Evolutionary conservation across 2,113 vertebrate species (phyloP).

Genomic region (Thamnaconus septentrionalis): DNA sequence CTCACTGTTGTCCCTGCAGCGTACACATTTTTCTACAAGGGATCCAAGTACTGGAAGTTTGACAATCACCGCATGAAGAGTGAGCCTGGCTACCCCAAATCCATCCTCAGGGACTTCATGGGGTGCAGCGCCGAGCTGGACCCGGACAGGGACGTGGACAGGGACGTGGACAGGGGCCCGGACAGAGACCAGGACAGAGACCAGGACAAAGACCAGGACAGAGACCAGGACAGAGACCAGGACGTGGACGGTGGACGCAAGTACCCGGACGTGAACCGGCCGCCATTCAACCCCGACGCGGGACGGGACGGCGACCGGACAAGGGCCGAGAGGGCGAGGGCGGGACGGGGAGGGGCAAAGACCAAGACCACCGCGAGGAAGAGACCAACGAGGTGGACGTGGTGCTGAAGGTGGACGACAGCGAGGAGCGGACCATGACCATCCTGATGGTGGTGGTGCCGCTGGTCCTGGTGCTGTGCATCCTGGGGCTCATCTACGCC

Average conservation of each 20-base stretch:
- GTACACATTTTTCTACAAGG: slow-evolving; percentile 95
- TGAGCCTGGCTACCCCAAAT: slow-evolving; percentile 94
- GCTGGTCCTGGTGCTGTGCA: slow-evolving; percentile 89
- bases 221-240: slow-evolving; percentile 56
- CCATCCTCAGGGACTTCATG: slow-evolving; percentile 95
- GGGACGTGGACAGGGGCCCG: slow-evolving; percentile 77
- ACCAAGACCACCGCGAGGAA: slow-evolving; percentile 61
- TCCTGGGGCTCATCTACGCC: slow-evolving; percentile 88
- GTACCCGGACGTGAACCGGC: slow-evolving; percentile 80
- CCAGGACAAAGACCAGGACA: slow-evolving; percentile 51
- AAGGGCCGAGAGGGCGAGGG: slow-evolving; percentile 47
- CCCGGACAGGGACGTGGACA: slow-evolving; percentile 64
- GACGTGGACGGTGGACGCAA: slow-evolving; percentile 65
- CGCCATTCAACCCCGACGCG: slow-evolving; percentile 82
- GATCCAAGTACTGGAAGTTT: slow-evolving; percentile 97
- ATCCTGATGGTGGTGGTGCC: slow-evolving; percentile 90
- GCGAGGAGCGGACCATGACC: slow-evolving; percentile 85
- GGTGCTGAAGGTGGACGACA: slow-evolving; percentile 91
- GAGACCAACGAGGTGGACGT: slow-evolving; percentile 87
- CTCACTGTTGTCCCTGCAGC: too few relatives aligned
- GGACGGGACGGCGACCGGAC: slow-evolving; percentile 63
- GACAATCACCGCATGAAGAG: slow-evolving; percentile 94
- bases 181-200: slow-evolving; percentile 63
- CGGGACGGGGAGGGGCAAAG: slow-evolving; percentile 45
- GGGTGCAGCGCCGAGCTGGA: slow-evolving; percentile 85